Evolutionary conservation across 2,888 invertebrate genomes (phyloP).

Genomic region (Drosophila nigritarsus): DNA sequence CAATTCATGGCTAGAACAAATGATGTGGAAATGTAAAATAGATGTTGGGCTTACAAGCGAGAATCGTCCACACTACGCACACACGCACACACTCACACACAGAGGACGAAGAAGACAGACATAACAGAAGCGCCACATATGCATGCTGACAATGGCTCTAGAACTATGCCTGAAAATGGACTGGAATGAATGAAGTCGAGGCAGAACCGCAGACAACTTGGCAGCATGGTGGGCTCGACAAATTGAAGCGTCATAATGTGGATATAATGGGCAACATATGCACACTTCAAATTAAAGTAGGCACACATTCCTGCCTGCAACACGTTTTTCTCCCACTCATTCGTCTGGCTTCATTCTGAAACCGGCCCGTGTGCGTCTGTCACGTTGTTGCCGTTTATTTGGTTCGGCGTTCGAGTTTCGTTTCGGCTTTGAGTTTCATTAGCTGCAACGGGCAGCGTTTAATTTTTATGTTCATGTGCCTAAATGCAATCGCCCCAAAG

Average conservation of each 20-base stretch:
- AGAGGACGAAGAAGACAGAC: constrained; percentile 18
- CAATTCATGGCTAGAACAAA: constrained; percentile 82
- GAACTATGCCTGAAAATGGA: neutral
- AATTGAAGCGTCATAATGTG: constrained; percentile 62
- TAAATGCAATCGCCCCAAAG: constrained; percentile 65
- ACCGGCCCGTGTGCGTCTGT: constrained; percentile 49
- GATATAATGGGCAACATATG: constrained; percentile 70
- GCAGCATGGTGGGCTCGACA: constrained; percentile 11
- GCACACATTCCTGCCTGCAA: constrained; percentile 14
- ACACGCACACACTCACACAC: neutral
- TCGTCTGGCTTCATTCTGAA: constrained; percentile 20
- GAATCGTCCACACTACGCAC: constrained; percentile 4
- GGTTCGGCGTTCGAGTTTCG: constrained; percentile 7
- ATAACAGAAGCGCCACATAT: constrained; percentile 28
- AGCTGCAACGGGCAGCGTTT: constrained; percentile 72
- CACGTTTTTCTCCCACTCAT: constrained; percentile 6
- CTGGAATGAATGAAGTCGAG: constrained; percentile 22
- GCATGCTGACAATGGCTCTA: constrained; percentile 15
- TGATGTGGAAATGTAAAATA: constrained; percentile 84
- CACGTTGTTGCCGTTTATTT: constrained; percentile 62
- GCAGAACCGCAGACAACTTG: neutral
- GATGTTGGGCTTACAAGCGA: constrained; percentile 70
- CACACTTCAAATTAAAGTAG: constrained; percentile 75
- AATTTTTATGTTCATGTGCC: constrained; percentile 73
- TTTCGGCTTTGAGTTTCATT: constrained; percentile 63